A percentile compares a stretch with the other conserved stretches of the same genome.
Evolutionary conservation across 1,140 invertebrate species (phyloP).

Genomic region (Drosophila lacteicornis): DNA sequence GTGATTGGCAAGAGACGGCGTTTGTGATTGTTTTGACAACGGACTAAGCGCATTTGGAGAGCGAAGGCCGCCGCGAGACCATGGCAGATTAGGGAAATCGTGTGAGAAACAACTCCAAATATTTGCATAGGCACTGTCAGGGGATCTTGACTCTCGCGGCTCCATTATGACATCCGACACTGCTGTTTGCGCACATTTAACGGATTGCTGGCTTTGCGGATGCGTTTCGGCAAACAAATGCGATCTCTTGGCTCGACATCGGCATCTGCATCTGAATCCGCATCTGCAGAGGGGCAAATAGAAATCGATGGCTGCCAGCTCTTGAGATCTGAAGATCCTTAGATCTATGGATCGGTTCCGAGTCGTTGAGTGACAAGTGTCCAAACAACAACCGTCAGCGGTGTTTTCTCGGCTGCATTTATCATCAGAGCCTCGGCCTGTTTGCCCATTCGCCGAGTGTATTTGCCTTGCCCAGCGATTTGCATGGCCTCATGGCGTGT

Average conservation of each 20-base stretch:
- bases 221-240: slow-evolving; percentile 59
- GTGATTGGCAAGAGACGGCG: slow-evolving; percentile 32
- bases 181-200: slow-evolving; percentile 81
- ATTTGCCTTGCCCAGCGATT: slow-evolving; percentile 55
- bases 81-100: slow-evolving; percentile 40
- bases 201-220: slow-evolving; percentile 76
- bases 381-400: slow-evolving; percentile 70
- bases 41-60: slow-evolving; percentile 28
- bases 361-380: slow-evolving; percentile 77
- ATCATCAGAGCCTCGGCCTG: slow-evolving; percentile 61
- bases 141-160: slow-evolving; percentile 7
- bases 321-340: slow-evolving; percentile 34
- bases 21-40: slow-evolving; percentile 52
- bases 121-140: slow-evolving; percentile 50
- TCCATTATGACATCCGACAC: slow-evolving; percentile 75
- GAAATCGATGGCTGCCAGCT: slow-evolving; percentile 71
- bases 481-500: slow-evolving; percentile 62
- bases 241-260: slow-evolving; percentile 18
- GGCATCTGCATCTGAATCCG: slow-evolving; percentile 30
- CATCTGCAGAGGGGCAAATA: slow-evolving; percentile 68
- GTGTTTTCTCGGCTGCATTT: slow-evolving; percentile 63
- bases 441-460: slow-evolving; percentile 66
- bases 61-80: slow-evolving; percentile 2
- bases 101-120: slow-evolving; percentile 59
- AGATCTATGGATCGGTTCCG: slow-evolving; percentile 57